These are phyloP conservation scores for Antennarius striatus DNA, from an alignment of 2,113 vertebrate genomes.

Conservation along the genomic window DNA sequence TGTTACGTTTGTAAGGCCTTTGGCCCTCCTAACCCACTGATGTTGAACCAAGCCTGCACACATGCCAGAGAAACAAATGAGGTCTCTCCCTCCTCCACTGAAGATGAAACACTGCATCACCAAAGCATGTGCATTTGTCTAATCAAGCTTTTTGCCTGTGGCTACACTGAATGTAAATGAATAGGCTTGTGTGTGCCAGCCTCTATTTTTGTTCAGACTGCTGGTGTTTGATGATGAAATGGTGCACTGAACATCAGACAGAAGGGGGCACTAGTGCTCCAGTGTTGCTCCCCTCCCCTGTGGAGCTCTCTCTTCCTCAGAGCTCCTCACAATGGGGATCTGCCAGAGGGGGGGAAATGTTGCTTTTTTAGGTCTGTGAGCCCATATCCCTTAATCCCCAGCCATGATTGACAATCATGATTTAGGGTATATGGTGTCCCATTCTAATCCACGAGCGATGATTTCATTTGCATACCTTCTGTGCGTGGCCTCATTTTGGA, in stretches of 20 bases:
- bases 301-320: constrained; percentile 84
- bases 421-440: constrained; percentile 99
- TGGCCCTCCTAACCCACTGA: constrained; percentile 74
- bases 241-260: constrained; percentile 43
- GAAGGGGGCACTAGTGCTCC: constrained; percentile 97
- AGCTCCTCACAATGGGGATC: constrained; percentile 82
- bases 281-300: constrained; percentile 77
- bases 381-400: constrained; percentile 99
- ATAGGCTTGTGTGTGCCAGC: constrained; percentile 68
- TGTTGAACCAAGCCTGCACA: constrained; percentile 65
- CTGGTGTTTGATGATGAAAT: constrained; percentile 62
- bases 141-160: constrained; percentile 74
- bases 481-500: constrained; percentile 91
- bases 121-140: constrained; percentile 77
- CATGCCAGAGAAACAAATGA: constrained; percentile 68
- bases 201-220: constrained; percentile 67
- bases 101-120: constrained; percentile 78
- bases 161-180: constrained; percentile 73
- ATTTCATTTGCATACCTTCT: constrained; percentile 99
- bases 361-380: constrained; percentile 99
- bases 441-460: constrained; percentile 99
- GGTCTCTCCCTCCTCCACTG: constrained; percentile 70
- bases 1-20: constrained; percentile 67
- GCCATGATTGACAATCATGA: constrained; percentile 99
- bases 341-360: constrained; percentile 91